phyloP scores from a whole-genome alignment of 1,140 invertebrate genomes.

The Diprion similis region DNA sequence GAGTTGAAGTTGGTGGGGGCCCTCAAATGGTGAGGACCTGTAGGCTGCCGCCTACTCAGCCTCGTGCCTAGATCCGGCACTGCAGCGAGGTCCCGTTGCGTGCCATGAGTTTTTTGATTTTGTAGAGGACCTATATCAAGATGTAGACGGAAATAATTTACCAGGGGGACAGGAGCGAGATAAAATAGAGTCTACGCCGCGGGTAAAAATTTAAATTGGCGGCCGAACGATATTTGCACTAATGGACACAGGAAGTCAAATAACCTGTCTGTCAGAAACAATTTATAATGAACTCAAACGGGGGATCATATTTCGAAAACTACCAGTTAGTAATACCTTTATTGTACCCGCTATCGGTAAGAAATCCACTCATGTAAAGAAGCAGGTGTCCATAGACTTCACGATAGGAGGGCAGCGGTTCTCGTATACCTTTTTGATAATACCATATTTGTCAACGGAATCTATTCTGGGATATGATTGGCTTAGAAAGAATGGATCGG shows the following conservation, averaged over 20 bases:
- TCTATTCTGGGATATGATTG: slow-evolving; percentile 33
- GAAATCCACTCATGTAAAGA: slow-evolving; percentile 26
- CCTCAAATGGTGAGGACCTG: no score
- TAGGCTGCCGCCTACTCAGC: no score
- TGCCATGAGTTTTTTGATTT: slow-evolving; percentile 20
- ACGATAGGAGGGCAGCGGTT: slow-evolving; percentile 14
- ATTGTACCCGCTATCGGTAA: slow-evolving; percentile 26
- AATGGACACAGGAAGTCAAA: slow-evolving; percentile 30
- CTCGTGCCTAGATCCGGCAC: no score
- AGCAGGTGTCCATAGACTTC: slow-evolving; percentile 26
- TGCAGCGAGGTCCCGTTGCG: slow-evolving; percentile 16
- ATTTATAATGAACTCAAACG: slow-evolving; percentile 24
- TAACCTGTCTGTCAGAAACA: slow-evolving; percentile 27
- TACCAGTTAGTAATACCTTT: slow-evolving; percentile 26
- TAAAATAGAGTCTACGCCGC: neutral
- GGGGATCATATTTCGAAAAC: slow-evolving; percentile 1
- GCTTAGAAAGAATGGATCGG: slow-evolving; percentile 19
- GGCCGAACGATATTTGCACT: slow-evolving; percentile 7
- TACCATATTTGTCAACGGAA: slow-evolving; percentile 22
- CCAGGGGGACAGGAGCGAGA: neutral
- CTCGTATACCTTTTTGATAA: slow-evolving; percentile 23
- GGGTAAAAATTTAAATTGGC: slow-evolving; percentile 11
- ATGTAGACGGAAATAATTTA: slow-evolving; percentile 2
- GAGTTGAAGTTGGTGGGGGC: no score
- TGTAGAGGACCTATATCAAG: slow-evolving; percentile 14